Evolutionary conservation across 2,888 invertebrate genomes (phyloP).

Genomic region (Erannis defoliaria): DNA sequence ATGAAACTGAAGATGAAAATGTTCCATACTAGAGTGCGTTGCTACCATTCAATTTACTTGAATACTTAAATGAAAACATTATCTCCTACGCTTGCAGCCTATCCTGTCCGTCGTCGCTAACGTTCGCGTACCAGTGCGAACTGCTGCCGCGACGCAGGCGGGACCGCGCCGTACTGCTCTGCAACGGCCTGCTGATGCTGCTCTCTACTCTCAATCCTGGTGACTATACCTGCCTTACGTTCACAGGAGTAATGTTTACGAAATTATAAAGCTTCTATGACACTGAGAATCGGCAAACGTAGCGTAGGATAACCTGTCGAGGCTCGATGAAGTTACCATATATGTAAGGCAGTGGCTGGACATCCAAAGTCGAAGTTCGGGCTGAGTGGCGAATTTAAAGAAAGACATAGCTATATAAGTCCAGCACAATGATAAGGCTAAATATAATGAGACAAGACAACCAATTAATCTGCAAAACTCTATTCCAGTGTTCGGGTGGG

Average conservation of each 20-base stretch:
- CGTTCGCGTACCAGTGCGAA: constrained; percentile 72
- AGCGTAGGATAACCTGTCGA: no score
- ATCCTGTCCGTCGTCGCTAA: constrained; percentile 71
- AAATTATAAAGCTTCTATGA: no score
- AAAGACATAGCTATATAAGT: no score
- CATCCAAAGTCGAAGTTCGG: no score
- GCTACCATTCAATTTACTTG: background rate
- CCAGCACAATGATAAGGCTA: no score
- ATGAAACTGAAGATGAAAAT: no score
- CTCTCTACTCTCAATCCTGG: constrained; percentile 69
- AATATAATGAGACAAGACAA: no score
- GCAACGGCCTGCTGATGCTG: constrained; percentile 70
- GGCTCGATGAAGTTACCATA: no score
- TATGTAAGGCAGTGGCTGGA: no score
- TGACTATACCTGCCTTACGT: constrained; percentile 34
- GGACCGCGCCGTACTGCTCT: constrained; percentile 67
- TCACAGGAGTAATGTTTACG: background rate
- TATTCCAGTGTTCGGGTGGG: constrained; percentile 88
- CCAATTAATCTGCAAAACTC: background rate
- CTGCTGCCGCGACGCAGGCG: constrained; percentile 64
- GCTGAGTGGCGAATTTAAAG: no score
- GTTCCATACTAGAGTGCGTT: no score
- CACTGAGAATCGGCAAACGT: no score
- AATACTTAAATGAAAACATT: background rate
- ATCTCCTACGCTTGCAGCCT: constrained; percentile 55